Evolutionary conservation across 2,113 vertebrate species (phyloP), one percentile per base, ranked within the genome.

Genomic region (Glaucidium brasilianum): DNA sequence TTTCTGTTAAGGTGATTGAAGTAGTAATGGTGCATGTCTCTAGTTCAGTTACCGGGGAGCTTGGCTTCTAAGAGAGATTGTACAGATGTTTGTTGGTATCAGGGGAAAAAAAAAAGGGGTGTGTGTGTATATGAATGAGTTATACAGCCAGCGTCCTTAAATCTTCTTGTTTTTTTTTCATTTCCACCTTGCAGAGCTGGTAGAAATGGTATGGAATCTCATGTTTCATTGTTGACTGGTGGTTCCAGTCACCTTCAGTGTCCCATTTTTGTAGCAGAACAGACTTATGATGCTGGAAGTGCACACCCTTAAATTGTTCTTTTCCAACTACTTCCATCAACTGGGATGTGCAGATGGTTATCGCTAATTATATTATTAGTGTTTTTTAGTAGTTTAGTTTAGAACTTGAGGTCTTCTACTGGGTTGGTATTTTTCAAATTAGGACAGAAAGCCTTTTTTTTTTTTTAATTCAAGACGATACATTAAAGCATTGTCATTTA

Each of bases 81-180:
- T 72, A 50, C 32, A 20, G 34, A 5, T 41, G 37, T 58, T 45
- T 88, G 9, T 53, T 91, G 39, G 15, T 74, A 60, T 47, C 8
- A 21, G 9, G 8, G 8, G 3, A 6, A 7, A 34, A 53, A 47
- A 39, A 26, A 22, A 10, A 0, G 3, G 2, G 1, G 3, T 7
- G 5, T 20, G 23, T 53, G 15, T 39, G 19, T 25, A 53, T 39
- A 56, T 4, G 29, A 85, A 11, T 4, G 14, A 22, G 11, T 71
- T 76, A 39, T 15, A 3, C 27, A 23, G 37, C 20, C 15, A 47
- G 15, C 23, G 52, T 88, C 50, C 11, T 76, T 16, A 0, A 62
- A 25, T 47, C 29, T 55, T 37, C 7, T 0, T 78, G 67, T 7
- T 30, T 83, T 78, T 73, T 10, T 15, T 90, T 93, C 35, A 32